A percentile compares a stretch with the other conserved stretches of the same genome.
These are phyloP conservation scores for Netelia fuscicornis DNA, from an alignment of 2,888 invertebrate species.

Conservation along the genomic window DNA sequence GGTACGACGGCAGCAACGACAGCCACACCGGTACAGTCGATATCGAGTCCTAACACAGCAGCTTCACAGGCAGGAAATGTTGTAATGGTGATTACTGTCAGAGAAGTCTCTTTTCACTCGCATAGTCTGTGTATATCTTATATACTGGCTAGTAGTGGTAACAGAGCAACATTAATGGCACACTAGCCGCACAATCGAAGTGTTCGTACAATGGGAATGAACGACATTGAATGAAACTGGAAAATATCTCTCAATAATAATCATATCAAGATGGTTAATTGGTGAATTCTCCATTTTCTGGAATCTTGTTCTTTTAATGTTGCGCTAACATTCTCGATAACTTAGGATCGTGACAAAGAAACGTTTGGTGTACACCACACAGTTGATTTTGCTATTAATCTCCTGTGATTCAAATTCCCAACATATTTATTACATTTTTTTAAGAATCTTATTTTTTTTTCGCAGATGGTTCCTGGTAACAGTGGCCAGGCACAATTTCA, in stretches of 20 bases:
- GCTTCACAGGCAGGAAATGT: conserved; percentile 88
- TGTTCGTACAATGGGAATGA: background rate
- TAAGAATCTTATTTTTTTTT: background rate
- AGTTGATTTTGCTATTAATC: no score
- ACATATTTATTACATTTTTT: background rate
- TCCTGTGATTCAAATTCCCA: background rate
- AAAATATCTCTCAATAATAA: background rate
- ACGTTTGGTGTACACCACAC: no score
- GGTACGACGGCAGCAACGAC: conserved; percentile 84
- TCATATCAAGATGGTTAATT: background rate
- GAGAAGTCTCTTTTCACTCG: conserved; percentile 79
- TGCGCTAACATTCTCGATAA: background rate
- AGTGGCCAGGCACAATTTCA: conserved; percentile 86
- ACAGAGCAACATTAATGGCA: conserved; percentile 78
- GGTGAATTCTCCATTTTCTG: background rate
- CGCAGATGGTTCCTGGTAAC: conserved; percentile 87
- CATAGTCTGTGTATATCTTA: conserved; percentile 79
- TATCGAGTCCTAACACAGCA: conserved; percentile 83
- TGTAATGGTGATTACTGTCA: conserved; percentile 89
- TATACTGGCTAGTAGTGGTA: conserved; percentile 82
- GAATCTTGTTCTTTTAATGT: background rate
- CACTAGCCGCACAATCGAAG: background rate
- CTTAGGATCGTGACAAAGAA: no score
- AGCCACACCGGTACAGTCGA: conserved; percentile 84
- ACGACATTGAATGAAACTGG: background rate